phyloP scores from a whole-genome alignment of 2,888 invertebrate species.

The Callinectes sapidus region DNA sequence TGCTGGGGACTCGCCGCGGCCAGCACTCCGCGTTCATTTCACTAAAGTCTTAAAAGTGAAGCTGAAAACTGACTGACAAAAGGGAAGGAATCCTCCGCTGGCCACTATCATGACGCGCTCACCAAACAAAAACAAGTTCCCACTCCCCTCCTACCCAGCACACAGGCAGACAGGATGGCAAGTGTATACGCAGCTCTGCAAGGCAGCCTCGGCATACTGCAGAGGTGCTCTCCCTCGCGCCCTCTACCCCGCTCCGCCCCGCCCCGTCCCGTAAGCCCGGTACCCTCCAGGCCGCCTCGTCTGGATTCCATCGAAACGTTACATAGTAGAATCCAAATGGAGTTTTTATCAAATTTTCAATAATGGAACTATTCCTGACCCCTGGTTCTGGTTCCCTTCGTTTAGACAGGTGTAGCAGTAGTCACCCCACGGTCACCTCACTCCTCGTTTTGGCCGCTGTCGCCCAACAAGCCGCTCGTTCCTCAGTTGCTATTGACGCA shows the following conservation, averaged over 20 bases:
- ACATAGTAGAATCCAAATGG: not conserved
- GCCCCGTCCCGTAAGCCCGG: not conserved
- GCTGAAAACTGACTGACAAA: not conserved
- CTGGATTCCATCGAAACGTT: not conserved
- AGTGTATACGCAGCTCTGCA: not conserved
- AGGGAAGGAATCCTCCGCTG: not conserved
- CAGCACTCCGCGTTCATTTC: not conserved
- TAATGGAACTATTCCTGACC: not conserved
- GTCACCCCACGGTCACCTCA: not conserved
- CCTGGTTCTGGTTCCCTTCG: slow-evolving; percentile 4
- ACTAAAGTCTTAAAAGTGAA: not conserved
- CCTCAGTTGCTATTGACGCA: not conserved
- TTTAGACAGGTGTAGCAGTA: not conserved
- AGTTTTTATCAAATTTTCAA: slow-evolving; percentile 17
- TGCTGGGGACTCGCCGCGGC: not conserved
- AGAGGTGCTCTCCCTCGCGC: not conserved
- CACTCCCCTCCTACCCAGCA: not conserved
- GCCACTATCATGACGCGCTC: not conserved
- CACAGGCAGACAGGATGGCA: not conserved
- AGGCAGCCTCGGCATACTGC: not conserved
- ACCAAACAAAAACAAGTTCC: not conserved
- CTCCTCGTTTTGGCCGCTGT: slow-evolving; percentile 3
- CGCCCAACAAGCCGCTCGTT: not conserved
- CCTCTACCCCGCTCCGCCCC: not conserved
- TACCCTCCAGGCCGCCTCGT: not conserved